Evolutionary conservation across 92 coral and sea anemone species (phyloP), one percentile per base, ranked within the genome.

Genomic region (Ricordea florida): DNA sequence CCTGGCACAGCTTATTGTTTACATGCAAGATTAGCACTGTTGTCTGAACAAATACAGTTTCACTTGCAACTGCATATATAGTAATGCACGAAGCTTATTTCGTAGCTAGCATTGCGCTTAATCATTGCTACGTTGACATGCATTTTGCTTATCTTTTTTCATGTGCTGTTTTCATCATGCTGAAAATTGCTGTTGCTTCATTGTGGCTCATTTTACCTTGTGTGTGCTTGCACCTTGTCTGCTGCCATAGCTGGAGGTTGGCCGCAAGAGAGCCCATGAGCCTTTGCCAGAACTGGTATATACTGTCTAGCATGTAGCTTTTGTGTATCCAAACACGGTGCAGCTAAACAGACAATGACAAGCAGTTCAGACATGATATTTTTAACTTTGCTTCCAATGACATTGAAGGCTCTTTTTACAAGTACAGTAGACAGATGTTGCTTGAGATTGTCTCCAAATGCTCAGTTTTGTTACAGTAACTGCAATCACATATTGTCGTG

Each of bases 191-290:
- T 53, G 37, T 72, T 43, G 66, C 74, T 74, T 76, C 88, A 82
- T 70, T 74, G 76, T 43, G 72, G 84, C 84, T 78, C 72, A 66
- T 53, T 52, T 65, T 65, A 61, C 73, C 53, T 69, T 62, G 48
- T 88, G 84, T 71, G 89, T 75, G 83, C 90, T 89, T 83, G 94
- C 90, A 79, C 87, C 82, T 56, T 72, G 63, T 75, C 82, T 60
- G 61, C 82, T 59, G 80, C 51, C 84, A 86, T 82, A 91, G 97
- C 82, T 87, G 97, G 89, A 87, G 82, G 83, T 86, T 62, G 57
- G 83, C 86, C 97, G 97, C 97, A 91, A 91, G 97, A 91, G 97
- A 79, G 83, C 85, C 79, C 90, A 88, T 88, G 97, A 91, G 55
- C 66, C 90, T 47, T 74, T 89, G 28, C 76, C 90, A 70, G 97